Percentiles rank a stretch among this genome's conserved stretches.
Conservation (phyloP, 2,113 vertebrate species). For the Sturnus vulgaris region DNA sequence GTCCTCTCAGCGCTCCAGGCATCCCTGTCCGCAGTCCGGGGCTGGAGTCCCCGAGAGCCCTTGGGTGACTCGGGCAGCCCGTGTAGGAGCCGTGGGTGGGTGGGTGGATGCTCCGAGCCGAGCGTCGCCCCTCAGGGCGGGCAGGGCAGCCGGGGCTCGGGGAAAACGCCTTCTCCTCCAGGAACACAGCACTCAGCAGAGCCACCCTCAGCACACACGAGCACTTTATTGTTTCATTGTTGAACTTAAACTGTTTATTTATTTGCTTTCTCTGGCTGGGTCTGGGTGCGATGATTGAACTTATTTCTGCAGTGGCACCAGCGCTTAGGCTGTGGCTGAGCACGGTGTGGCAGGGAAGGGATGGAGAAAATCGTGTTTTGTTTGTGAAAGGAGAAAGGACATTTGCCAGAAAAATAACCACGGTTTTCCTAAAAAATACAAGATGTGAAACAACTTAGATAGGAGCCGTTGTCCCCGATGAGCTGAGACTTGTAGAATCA, state of each 20-base stretch:
- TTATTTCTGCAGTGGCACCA: background rate
- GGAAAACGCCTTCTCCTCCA: background rate
- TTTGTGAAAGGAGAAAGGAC: background rate
- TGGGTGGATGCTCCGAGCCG: background rate
- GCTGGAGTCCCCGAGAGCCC: background rate
- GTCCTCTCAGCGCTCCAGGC: background rate
- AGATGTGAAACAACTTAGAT: background rate
- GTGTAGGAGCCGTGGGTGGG: background rate
- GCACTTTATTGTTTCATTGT: background rate
- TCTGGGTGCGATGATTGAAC: background rate
- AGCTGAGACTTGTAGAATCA: background rate
- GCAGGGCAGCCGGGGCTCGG: background rate
- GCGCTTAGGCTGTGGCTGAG: background rate
- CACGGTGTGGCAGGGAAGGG: background rate
- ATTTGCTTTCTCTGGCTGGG: background rate
- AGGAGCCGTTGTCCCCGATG: background rate
- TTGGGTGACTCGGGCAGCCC: background rate
- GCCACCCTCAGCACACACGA: background rate
- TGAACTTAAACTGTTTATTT: background rate
- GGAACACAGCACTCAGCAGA: background rate
- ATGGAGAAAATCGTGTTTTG: background rate
- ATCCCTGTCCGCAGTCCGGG: background rate
- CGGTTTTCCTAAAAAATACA: background rate
- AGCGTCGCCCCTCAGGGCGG: background rate
- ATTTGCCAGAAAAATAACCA: background rate